A percentile compares a stretch with the other conserved stretches of the same genome.
Evolutionary conservation across 2,888 invertebrate genomes (phyloP).

Genomic region (Sarcophaga rosellei): DNA sequence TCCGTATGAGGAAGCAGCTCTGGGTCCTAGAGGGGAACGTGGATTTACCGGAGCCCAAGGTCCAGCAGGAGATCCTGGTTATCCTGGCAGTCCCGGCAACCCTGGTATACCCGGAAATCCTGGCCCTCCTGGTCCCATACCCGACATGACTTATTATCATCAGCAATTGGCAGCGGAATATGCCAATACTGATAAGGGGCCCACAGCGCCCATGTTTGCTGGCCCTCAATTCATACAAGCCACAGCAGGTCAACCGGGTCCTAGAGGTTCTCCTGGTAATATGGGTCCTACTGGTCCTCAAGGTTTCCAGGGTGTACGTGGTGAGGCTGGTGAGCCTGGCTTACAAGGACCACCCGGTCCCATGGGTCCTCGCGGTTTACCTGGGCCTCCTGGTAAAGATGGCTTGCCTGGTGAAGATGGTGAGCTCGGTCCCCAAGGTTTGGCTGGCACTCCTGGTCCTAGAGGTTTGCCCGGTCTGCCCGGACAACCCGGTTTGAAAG

Average conservation of each 20-base stretch:
- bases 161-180: slow-evolving; percentile 88
- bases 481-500: slow-evolving; percentile 91
- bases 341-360: slow-evolving; percentile 87
- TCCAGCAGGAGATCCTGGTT: slow-evolving; percentile 74
- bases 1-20: slow-evolving; percentile 70
- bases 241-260: slow-evolving; percentile 90
- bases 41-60: slow-evolving; percentile 84
- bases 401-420: slow-evolving; percentile 91
- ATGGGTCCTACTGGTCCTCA: slow-evolving; percentile 86
- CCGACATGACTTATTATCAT: slow-evolving; percentile 83
- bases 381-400: slow-evolving; percentile 88
- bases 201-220: slow-evolving; percentile 83
- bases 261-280: slow-evolving; percentile 89
- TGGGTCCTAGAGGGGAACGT: slow-evolving; percentile 84
- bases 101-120: slow-evolving; percentile 82
- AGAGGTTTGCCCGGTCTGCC: slow-evolving; percentile 89
- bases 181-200: slow-evolving; percentile 89
- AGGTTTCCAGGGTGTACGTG: slow-evolving; percentile 90
- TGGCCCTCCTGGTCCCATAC: slow-evolving; percentile 85
- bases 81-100: slow-evolving; percentile 74
- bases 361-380: slow-evolving; percentile 87
- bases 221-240: slow-evolving; percentile 90
- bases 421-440: slow-evolving; percentile 88
- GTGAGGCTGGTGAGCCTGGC: slow-evolving; percentile 90
- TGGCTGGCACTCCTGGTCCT: slow-evolving; percentile 87